These are phyloP conservation scores for Pluvianellus socialis DNA, from an alignment of 2,113 vertebrate genomes.

Conservation along the genomic window DNA sequence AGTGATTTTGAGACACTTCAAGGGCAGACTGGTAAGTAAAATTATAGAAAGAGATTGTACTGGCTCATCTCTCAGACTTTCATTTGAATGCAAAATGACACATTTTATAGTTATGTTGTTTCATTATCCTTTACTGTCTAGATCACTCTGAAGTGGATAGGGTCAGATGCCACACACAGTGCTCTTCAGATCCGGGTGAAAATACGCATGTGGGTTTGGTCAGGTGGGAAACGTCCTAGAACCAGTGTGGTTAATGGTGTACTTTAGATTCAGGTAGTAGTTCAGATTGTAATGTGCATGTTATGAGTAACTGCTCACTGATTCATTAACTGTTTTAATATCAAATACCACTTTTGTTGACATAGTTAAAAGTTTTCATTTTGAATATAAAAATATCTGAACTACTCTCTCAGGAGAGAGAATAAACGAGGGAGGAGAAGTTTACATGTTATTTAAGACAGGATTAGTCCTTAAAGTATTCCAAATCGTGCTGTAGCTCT, in stretches of 20 bases:
- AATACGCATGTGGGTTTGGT: neutral
- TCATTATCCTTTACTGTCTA: neutral
- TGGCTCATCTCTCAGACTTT: neutral
- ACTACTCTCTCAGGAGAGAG: neutral
- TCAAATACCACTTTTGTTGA: neutral
- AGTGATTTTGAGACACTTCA: constrained; percentile 32
- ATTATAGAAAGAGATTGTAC: neutral
- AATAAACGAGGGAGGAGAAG: neutral
- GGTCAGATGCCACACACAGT: neutral
- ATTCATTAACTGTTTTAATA: neutral
- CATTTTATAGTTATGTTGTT: neutral
- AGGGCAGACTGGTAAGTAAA: constrained; percentile 17
- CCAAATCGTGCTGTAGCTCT: neutral
- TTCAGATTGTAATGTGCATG: neutral
- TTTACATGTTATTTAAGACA: neutral
- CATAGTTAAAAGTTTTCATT: neutral
- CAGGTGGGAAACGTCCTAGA: neutral
- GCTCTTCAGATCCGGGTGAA: neutral
- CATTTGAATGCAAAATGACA: neutral
- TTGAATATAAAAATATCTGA: neutral
- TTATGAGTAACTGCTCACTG: neutral
- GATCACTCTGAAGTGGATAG: neutral
- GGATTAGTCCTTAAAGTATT: neutral
- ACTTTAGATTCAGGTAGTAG: neutral
- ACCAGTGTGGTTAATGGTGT: neutral